A percentile compares a stretch with the other conserved stretches of the same genome.
Evolutionary conservation across 2,113 vertebrate genomes (phyloP).

Genomic region (Panthera tigris): DNA sequence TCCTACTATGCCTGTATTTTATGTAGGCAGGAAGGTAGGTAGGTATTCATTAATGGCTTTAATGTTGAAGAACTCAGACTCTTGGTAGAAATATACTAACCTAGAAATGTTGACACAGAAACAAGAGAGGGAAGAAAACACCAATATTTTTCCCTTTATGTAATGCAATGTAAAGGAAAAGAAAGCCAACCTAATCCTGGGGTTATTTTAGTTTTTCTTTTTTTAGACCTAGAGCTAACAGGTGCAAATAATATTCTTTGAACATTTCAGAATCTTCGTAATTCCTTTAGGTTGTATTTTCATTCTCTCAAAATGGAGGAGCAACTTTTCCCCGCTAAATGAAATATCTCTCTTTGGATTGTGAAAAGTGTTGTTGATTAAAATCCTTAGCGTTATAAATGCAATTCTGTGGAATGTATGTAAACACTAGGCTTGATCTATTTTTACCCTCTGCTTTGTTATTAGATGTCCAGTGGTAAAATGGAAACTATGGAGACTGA

Average conservation of each 20-base stretch:
- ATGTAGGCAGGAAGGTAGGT: not conserved
- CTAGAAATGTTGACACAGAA: not conserved
- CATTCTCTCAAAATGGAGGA: not conserved
- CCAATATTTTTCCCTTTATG: not conserved
- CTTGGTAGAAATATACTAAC: slow-evolving; percentile 22
- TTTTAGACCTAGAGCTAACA: slow-evolving; percentile 51
- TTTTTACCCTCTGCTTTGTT: slow-evolving; percentile 65
- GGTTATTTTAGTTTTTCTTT: slow-evolving; percentile 8
- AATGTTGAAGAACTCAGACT: not conserved
- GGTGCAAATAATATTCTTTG: slow-evolving; percentile 43
- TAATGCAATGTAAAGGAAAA: not conserved
- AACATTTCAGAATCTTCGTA: slow-evolving; percentile 31
- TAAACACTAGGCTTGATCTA: not conserved
- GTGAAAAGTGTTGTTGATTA: not conserved
- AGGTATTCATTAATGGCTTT: not conserved
- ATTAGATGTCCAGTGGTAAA: slow-evolving; percentile 8
- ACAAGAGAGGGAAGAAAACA: not conserved
- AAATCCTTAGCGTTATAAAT: not conserved
- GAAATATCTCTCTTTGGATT: not conserved
- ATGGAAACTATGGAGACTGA: slow-evolving; percentile 62
- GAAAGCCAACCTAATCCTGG: not conserved
- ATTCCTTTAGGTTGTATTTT: slow-evolving; percentile 4
- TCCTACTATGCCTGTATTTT: not conserved
- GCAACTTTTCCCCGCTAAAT: not conserved
- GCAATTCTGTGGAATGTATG: not conserved